Evolutionary conservation across 2,113 vertebrate species (phyloP).

Genomic region (Fregetta grallaria): DNA sequence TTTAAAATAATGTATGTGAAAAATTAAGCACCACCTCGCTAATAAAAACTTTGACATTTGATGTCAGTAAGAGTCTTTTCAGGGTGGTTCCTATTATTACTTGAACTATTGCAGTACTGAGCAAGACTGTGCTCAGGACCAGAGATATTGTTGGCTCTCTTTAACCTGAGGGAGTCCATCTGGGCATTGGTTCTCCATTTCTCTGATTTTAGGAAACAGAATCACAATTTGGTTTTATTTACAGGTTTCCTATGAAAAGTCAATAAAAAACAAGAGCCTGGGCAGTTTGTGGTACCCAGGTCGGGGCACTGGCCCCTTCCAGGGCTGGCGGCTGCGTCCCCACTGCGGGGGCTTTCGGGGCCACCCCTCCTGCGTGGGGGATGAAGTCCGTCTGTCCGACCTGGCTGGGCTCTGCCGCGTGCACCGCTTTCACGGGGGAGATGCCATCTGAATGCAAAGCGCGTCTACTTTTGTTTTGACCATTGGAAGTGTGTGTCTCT

Average conservation of each 20-base stretch:
- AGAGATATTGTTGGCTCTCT: not conserved
- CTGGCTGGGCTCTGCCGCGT: not conserved
- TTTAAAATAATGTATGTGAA: not conserved
- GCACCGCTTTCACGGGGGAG: rapidly evolving
- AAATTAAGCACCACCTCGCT: not conserved
- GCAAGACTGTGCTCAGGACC: not conserved
- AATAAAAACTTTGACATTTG: not conserved
- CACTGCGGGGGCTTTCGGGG: not conserved
- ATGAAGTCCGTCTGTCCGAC: not conserved
- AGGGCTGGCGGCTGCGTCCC: not conserved
- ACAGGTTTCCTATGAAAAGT: not conserved
- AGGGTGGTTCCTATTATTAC: not conserved
- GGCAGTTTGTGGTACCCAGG: not conserved
- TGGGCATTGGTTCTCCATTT: not conserved
- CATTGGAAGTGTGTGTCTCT: not conserved
- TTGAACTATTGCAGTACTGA: not conserved
- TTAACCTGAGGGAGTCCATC: not conserved
- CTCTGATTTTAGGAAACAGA: not conserved
- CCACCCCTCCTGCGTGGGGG: not conserved
- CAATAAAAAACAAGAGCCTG: not conserved
- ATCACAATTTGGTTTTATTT: not conserved
- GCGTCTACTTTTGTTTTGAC: not conserved
- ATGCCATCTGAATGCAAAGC: not conserved
- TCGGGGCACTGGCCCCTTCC: not conserved
- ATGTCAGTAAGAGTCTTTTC: not conserved